Conservation (phyloP, 2,797 vertebrate genomes). For the Macroramphosus scolopax region DNA sequence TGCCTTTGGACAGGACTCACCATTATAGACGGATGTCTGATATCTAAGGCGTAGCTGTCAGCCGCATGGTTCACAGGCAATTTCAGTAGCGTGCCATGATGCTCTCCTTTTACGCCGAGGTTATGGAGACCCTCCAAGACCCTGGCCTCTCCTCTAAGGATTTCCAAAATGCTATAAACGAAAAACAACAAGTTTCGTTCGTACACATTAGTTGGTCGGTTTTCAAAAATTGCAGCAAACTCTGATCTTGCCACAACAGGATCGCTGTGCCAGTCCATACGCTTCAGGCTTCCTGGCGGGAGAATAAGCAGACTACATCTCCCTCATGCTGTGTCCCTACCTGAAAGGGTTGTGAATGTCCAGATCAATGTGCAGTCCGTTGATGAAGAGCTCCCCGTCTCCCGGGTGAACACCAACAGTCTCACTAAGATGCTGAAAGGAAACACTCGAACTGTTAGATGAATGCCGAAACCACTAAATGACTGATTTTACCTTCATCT, state of each 20-base stretch:
- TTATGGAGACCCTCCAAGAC: constrained; percentile 89
- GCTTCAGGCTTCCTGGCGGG: constrained; percentile 18
- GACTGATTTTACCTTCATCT: constrained; percentile 15
- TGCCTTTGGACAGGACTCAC: constrained; percentile 65
- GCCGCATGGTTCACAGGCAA: constrained; percentile 78
- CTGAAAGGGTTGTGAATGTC: constrained; percentile 90
- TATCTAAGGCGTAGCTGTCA: constrained; percentile 86
- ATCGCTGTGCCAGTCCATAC: constrained; percentile 13
- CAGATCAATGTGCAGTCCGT: constrained; percentile 88
- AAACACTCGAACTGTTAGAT: constrained; percentile 26
- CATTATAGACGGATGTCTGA: constrained; percentile 87
- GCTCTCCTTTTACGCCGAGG: constrained; percentile 84
- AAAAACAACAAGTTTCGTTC: constrained; percentile 17
- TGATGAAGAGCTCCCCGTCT: constrained; percentile 89
- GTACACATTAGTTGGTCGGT: constrained; percentile 7
- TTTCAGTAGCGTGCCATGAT: constrained; percentile 81
- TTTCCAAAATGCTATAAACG: constrained; percentile 83
- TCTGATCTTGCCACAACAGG: constrained; percentile 26
- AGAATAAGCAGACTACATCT: constrained; percentile 10
- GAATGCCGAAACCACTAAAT: constrained; percentile 24
- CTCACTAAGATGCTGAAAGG: constrained; percentile 82
- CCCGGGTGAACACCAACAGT: constrained; percentile 87
- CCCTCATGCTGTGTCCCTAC: constrained; percentile 68
- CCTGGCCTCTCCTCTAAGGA: constrained; percentile 86
- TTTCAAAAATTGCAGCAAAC: constrained; percentile 3